Conservation (phyloP, 2,888 invertebrate genomes). For the Bellardia bayeri region DNA sequence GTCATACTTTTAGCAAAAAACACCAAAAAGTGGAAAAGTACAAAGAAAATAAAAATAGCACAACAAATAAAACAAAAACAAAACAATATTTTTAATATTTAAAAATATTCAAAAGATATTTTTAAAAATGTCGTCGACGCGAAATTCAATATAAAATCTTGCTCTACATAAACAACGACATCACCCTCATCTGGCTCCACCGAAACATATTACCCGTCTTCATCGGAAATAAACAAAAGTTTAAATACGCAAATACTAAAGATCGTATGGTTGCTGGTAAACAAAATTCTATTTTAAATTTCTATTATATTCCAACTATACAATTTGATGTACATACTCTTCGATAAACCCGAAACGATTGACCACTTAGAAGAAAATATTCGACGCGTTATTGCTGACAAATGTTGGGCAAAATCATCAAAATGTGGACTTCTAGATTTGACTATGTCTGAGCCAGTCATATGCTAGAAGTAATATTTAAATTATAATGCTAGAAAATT, state of each 20-base stretch:
- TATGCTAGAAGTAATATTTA: too few species aligned
- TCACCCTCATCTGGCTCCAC: slow-evolving; percentile 72
- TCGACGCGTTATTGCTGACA: too few species aligned
- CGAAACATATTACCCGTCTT: slow-evolving; percentile 70
- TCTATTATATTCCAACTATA: slow-evolving; percentile 12
- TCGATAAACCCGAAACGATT: too few species aligned
- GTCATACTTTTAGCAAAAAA: slow-evolving; percentile 35
- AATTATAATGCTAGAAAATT: too few species aligned
- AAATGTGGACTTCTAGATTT: too few species aligned
- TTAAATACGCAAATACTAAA: slow-evolving; percentile 81
- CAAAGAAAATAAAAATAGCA: slow-evolving; percentile 8
- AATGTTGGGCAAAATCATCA: too few species aligned
- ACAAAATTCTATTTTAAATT: slow-evolving; percentile 29
- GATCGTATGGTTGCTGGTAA: slow-evolving; percentile 82
- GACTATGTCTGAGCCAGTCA: too few species aligned
- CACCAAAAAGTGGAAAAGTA: background rate
- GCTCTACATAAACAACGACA: slow-evolving; percentile 75
- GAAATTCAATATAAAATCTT: slow-evolving; percentile 78
- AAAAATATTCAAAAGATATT: slow-evolving; percentile 53
- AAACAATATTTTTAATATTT: slow-evolving; percentile 46
- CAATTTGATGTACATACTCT: too few species aligned
- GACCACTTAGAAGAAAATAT: too few species aligned
- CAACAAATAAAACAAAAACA: slow-evolving; percentile 15
- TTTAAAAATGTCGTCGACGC: slow-evolving; percentile 78
- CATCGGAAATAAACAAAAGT: slow-evolving; percentile 80